Conservation (phyloP, 2,888 invertebrate species). For the Therioaphis trifolii region DNA sequence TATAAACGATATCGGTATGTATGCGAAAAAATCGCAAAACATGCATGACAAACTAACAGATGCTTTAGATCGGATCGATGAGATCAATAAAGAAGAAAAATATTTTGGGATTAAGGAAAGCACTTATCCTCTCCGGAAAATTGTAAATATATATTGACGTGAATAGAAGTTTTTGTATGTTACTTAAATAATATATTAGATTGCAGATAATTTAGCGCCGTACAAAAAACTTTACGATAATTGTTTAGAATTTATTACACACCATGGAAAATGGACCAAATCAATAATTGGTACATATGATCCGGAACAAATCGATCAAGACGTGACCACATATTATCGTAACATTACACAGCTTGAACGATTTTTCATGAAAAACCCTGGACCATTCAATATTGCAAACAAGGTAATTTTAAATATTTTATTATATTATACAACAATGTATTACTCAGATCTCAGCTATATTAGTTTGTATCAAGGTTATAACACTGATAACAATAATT, state of each 20-base stretch:
- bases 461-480: too few species aligned
- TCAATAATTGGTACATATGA: slow-evolving; percentile 84
- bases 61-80: slow-evolving; percentile 84
- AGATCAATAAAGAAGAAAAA: slow-evolving; percentile 90
- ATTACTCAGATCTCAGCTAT: too few species aligned
- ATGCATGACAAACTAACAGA: slow-evolving; percentile 79
- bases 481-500: too few species aligned
- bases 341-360: slow-evolving; percentile 39
- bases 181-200: slow-evolving; percentile 65
- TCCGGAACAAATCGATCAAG: slow-evolving; percentile 88
- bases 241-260: slow-evolving; percentile 85
- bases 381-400: background rate
- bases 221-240: slow-evolving; percentile 90
- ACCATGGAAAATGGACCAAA: slow-evolving; percentile 87
- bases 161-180: background rate
- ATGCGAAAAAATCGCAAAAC: slow-evolving; percentile 81
- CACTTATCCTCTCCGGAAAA: slow-evolving; percentile 82
- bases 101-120: slow-evolving; percentile 89
- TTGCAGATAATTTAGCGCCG: slow-evolving; percentile 82
- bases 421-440: background rate
- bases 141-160: background rate
- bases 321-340: slow-evolving; percentile 74
- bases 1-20: slow-evolving; percentile 80
- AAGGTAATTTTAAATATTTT: background rate
- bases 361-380: slow-evolving; percentile 1